Conservation (phyloP, 2,113 vertebrate species). For the Plectropomus leopardus region DNA sequence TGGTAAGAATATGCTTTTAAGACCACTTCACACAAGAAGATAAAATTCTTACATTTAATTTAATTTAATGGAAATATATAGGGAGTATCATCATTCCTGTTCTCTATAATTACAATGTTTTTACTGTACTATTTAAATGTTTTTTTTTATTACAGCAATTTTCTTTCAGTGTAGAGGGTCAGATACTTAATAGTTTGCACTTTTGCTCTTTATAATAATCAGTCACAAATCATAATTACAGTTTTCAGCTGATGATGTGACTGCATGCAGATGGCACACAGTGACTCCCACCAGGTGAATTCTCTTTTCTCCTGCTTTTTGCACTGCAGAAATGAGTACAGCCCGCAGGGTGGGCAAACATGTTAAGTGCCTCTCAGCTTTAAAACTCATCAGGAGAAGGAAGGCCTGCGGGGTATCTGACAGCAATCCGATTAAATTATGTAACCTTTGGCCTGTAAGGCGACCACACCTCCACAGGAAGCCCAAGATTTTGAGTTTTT, state of each 20-base stretch:
- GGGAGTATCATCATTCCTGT: not conserved
- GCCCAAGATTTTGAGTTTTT: constrained; percentile 57
- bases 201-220: constrained; percentile 8
- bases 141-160: not conserved
- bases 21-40: not conserved
- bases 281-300: constrained; percentile 34
- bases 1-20: not conserved
- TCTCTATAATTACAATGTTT: not conserved
- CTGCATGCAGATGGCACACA: constrained; percentile 36
- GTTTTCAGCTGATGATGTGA: constrained; percentile 26
- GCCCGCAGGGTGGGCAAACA: constrained; percentile 46
- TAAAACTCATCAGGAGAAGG: constrained; percentile 66
- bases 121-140: not conserved
- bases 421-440: constrained; percentile 72
- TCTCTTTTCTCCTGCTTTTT: constrained; percentile 36
- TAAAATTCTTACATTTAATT: not conserved
- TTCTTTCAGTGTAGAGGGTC: not conserved
- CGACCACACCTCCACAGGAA: constrained; percentile 59
- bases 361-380: constrained; percentile 69
- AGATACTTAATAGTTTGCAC: not conserved
- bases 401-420: constrained; percentile 59
- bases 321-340: constrained; percentile 37
- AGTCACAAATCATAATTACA: not conserved
- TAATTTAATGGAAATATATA: not conserved
- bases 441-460: constrained; percentile 63